These are phyloP conservation scores for Chionis minor DNA, from an alignment of 2,113 vertebrate genomes.

Conservation along the genomic window DNA sequence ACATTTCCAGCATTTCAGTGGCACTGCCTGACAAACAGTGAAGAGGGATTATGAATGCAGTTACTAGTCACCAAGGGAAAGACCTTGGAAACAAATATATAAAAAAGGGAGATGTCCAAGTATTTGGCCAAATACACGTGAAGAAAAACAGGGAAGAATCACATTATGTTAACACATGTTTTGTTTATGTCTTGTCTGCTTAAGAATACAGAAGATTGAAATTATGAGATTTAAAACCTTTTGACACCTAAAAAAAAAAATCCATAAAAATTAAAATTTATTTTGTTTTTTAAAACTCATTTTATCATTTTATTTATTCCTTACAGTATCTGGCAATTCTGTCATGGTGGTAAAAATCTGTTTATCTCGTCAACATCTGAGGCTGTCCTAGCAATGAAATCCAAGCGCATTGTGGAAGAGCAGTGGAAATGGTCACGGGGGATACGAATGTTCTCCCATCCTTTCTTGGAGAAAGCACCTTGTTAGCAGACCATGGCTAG, in stretches of 20 bases:
- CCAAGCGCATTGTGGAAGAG: fast-evolving
- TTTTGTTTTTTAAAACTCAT: background rate
- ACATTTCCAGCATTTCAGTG: background rate
- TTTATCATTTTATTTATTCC: background rate
- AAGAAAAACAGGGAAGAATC: background rate
- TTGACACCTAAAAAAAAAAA: background rate
- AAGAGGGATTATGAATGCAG: background rate
- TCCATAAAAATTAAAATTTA: background rate
- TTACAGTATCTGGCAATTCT: background rate
- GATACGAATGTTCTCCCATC: background rate
- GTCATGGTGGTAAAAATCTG: background rate
- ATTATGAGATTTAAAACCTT: background rate
- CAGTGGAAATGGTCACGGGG: background rate
- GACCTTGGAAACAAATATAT: background rate
- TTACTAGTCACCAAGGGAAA: background rate
- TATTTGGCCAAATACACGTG: background rate
- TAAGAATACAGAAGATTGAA: background rate
- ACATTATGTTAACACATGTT: background rate
- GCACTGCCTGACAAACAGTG: background rate
- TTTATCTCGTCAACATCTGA: background rate
- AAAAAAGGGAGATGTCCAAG: background rate
- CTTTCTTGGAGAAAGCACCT: background rate
- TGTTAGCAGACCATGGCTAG: background rate
- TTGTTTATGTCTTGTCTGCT: background rate
- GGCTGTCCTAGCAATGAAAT: background rate